A percentile compares a stretch with the other conserved stretches of the same genome.
Evolutionary conservation across 2,888 invertebrate species (phyloP).

Genomic region (Punctoribates punctum): DNA sequence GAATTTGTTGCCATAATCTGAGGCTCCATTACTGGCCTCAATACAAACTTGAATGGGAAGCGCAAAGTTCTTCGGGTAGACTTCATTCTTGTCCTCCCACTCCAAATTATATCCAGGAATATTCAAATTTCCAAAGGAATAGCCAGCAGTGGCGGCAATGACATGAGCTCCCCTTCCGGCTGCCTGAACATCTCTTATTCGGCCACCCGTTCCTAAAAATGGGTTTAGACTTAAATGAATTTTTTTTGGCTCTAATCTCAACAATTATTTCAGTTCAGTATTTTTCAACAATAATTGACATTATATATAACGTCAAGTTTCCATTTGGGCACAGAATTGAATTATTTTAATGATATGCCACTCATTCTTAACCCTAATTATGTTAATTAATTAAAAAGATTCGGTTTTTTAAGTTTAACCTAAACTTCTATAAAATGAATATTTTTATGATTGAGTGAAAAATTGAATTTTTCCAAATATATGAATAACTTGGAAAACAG

Average conservation of each 20-base stretch:
- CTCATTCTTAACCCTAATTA: no score
- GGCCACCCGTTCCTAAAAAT: slow-evolving; percentile 77
- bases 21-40: slow-evolving; percentile 95
- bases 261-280: no score
- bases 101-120: slow-evolving; percentile 81
- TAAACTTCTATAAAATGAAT: no score
- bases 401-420: no score
- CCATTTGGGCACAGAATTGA: no score
- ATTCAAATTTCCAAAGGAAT: slow-evolving; percentile 86
- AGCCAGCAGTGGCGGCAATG: slow-evolving; percentile 93
- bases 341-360: no score
- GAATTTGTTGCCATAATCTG: slow-evolving; percentile 98
- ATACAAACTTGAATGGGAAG: slow-evolving; percentile 81
- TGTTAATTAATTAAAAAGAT: no score
- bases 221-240: background rate
- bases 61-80: slow-evolving; percentile 85
- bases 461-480: no score
- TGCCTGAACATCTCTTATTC: slow-evolving; percentile 89
- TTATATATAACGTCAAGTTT: no score
- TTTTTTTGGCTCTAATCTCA: background rate
- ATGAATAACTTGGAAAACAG: no score
- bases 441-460: no score
- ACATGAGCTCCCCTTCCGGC: slow-evolving; percentile 91
- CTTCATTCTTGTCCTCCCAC: slow-evolving; percentile 71
- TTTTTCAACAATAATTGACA: no score